Conservation (phyloP, 2,797 vertebrate genomes). For the Sebastes oblongus region DNA sequence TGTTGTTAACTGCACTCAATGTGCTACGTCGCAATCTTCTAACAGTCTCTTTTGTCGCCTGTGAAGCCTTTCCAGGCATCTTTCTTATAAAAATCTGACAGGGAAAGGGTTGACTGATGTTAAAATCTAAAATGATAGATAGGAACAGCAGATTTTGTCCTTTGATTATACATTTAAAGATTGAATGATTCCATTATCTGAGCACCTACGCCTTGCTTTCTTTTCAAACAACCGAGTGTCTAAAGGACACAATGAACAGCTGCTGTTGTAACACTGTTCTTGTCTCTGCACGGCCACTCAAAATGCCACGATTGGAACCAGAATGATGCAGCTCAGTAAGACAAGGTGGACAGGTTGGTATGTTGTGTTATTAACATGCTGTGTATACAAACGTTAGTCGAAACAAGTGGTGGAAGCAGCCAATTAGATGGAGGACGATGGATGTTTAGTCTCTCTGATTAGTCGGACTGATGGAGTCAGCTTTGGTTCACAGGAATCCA, state of each 20-base stretch:
- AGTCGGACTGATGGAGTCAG: conserved; percentile 43
- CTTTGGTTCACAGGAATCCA: conserved; percentile 26
- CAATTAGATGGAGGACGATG: conserved; percentile 62
- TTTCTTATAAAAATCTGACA: conserved; percentile 15
- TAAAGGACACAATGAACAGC: not conserved
- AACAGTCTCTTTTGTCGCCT: conserved; percentile 23
- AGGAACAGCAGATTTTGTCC: conserved; percentile 35
- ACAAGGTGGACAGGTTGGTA: conserved; percentile 29
- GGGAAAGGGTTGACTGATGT: conserved; percentile 28
- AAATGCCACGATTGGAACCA: conserved; percentile 20
- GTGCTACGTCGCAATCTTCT: conserved; percentile 4
- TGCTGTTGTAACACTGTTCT: not conserved
- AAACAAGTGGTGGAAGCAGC: conserved; percentile 52
- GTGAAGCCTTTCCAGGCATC: not conserved
- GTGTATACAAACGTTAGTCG: conserved; percentile 49
- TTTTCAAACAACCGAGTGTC: conserved; percentile 9
- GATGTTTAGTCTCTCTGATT: conserved; percentile 55
- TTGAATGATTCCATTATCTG: conserved; percentile 4
- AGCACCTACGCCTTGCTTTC: conserved; percentile 14
- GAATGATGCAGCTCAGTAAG: conserved; percentile 30
- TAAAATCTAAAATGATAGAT: conserved; percentile 24
- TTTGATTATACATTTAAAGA: conserved; percentile 14
- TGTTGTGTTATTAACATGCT: conserved; percentile 53
- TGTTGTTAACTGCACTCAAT: conserved; percentile 21
- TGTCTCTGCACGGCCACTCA: conserved; percentile 4